Conservation (phyloP, 2,797 vertebrate species). For the Amphiprion clarkii region DNA sequence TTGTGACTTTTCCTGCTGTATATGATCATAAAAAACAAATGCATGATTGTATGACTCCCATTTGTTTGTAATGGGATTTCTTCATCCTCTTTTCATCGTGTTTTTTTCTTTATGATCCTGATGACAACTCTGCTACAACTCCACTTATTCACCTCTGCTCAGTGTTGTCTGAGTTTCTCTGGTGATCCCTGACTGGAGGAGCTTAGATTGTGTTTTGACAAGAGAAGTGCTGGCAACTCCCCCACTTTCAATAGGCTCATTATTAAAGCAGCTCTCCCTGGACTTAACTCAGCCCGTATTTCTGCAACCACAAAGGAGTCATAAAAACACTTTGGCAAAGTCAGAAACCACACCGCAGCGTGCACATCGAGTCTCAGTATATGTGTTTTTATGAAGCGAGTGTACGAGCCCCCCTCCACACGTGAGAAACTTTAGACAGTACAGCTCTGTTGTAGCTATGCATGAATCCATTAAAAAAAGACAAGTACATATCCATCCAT, state of each 20-base stretch:
- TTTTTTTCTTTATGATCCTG: constrained; percentile 22
- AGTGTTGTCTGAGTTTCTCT: constrained; percentile 57
- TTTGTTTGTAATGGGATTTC: constrained; percentile 5
- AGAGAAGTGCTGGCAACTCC: constrained; percentile 68
- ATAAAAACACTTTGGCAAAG: constrained; percentile 77
- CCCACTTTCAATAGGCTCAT: constrained; percentile 79
- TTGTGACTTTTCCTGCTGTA: background rate
- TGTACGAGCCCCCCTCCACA: constrained; percentile 11
- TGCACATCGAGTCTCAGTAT: constrained; percentile 22
- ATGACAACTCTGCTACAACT: constrained; percentile 32
- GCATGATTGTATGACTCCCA: background rate
- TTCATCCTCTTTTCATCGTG: background rate
- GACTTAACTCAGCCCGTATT: constrained; percentile 69
- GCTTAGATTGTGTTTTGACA: constrained; percentile 76
- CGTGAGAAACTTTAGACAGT: constrained; percentile 52
- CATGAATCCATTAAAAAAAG: constrained; percentile 12
- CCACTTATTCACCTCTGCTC: constrained; percentile 31
- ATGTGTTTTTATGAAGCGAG: constrained; percentile 32
- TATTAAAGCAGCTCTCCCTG: constrained; percentile 75
- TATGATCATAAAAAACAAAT: background rate
- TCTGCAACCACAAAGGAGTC: constrained; percentile 75
- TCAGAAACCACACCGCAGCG: constrained; percentile 63
- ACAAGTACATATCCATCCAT: constrained; percentile 11
- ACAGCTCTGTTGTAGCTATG: constrained; percentile 47
- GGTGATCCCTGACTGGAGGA: constrained; percentile 58